Conservation (phyloP, 1,140 invertebrate genomes). For the Sitodiplosis mosellana region DNA sequence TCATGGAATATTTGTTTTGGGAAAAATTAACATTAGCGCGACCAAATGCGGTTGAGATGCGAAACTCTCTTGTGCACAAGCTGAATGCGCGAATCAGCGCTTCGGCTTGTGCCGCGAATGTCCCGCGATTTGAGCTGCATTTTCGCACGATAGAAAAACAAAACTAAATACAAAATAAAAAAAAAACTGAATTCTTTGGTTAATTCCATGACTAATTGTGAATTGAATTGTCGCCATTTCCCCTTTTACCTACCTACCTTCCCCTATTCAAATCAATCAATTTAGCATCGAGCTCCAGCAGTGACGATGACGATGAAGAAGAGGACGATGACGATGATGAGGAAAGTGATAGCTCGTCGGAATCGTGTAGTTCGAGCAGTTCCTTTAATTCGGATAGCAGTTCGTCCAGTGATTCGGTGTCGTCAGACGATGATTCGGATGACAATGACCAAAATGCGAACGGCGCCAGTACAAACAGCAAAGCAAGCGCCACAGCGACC, state of each 20-base stretch:
- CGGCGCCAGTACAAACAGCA: slow-evolving; percentile 8
- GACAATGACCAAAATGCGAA: background rate
- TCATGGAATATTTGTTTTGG: no score
- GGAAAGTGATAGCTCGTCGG: slow-evolving; percentile 19
- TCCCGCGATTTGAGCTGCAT: no score
- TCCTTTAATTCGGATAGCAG: slow-evolving; percentile 22
- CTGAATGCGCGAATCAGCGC: no score
- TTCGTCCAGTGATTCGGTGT: slow-evolving; percentile 19
- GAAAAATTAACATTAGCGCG: no score
- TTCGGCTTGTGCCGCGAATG: no score
- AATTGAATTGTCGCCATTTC: no score
- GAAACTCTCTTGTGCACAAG: no score
- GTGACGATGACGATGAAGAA: slow-evolving; percentile 21
- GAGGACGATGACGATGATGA: slow-evolving; percentile 16
- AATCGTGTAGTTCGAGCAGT: slow-evolving; percentile 26
- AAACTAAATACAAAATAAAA: no score
- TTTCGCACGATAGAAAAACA: no score
- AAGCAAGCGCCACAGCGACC: no score
- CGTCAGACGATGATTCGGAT: slow-evolving; percentile 17
- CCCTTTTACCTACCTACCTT: slow-evolving; percentile 5
- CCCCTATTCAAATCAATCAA: slow-evolving; percentile 18
- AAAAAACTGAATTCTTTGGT: no score
- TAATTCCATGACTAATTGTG: background rate
- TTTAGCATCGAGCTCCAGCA: slow-evolving; percentile 19
- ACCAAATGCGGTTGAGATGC: no score